These are phyloP conservation scores for Synergus umbraculus DNA, from an alignment of 2,888 invertebrate species.

Conservation along the genomic window DNA sequence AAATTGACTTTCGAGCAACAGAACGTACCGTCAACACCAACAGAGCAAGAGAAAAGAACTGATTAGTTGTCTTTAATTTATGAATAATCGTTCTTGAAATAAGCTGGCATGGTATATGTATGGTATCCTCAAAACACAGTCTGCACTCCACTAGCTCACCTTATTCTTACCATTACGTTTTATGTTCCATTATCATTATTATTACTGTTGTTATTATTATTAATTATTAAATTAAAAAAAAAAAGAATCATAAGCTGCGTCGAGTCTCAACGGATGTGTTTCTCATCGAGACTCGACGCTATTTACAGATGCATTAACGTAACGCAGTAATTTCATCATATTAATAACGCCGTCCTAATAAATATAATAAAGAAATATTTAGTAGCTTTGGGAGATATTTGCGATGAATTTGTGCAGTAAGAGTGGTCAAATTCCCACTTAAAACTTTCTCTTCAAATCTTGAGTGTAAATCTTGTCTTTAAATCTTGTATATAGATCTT, in stretches of 20 bases:
- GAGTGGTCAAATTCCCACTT: constrained; percentile 7
- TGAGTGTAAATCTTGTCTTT: neutral
- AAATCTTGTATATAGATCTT: neutral
- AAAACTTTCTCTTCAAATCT: constrained; percentile 1
- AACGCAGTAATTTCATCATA: constrained; percentile 68
- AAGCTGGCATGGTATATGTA: constrained; percentile 76
- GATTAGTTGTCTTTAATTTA: constrained; percentile 59
- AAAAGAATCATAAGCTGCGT: constrained; percentile 66
- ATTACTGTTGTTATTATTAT: constrained; percentile 47
- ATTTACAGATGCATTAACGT: constrained; percentile 67
- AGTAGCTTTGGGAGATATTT: constrained; percentile 68
- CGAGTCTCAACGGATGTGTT: constrained; percentile 65
- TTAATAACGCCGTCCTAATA: constrained; percentile 71
- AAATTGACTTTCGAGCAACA: constrained; percentile 65
- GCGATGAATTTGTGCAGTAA: constrained; percentile 66
- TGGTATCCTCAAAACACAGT: constrained; percentile 78
- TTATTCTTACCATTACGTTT: constrained; percentile 73
- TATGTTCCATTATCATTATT: constrained; percentile 53
- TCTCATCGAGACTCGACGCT: constrained; percentile 49
- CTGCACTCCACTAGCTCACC: constrained; percentile 78
- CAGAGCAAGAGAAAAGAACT: constrained; percentile 74
- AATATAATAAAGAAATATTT: constrained; percentile 71
- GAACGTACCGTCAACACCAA: constrained; percentile 70
- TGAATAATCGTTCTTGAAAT: constrained; percentile 52
- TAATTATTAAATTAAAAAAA: constrained; percentile 56